Base-by-base conservation (phyloP, 2,888 invertebrate species). In the Euproctis similis region DNA sequence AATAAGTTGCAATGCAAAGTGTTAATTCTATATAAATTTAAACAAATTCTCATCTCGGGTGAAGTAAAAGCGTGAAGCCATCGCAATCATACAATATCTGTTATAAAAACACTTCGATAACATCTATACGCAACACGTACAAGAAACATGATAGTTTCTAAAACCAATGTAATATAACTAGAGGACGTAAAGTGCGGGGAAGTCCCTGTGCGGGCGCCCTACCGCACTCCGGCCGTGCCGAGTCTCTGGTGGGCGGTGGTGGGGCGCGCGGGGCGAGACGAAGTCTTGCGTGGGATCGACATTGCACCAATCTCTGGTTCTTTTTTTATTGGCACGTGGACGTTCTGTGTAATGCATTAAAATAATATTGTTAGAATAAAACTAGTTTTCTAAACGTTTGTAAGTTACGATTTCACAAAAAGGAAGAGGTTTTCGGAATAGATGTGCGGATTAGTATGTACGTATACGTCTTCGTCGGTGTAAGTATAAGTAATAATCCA, bases 221-320 rank as follows among this genome's bases (percentile, higher is more conserved):
- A 66, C 55, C 70, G 64, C 43, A 53, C 71, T 46, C 67, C 71
- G 34, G 72, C 65, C 24, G 73, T 67, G 58, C 64, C 67, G 26
- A 68, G 66, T 34, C 59, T 65, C 48, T 63, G 71, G 31, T 44
- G 48, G 30, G 48, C 48, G 2, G 48, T 41, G 36, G 16, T 39
- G 59, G 59, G 36, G 53, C 69, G 33, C 59, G 49, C 12, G 47
- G 56, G n/a, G 0, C 51, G 36, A 0, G 18, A 31, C 9, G 31
- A n/a, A 23, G 62, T 46, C 28, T 10, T 12, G 60, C 69, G 34
- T 65, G 57, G 33, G 53, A 39, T 27, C 55, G 56, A 31, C 46
- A 40, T 26, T 51, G 56, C 42, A 50, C 35, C 54, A 53, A 31
- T 36, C 31, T 57, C 64, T 10, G 55, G 39, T 36, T 72, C 75